Evolutionary conservation across 1,140 invertebrate genomes (phyloP).

Genomic region (Hycleus cichorii): DNA sequence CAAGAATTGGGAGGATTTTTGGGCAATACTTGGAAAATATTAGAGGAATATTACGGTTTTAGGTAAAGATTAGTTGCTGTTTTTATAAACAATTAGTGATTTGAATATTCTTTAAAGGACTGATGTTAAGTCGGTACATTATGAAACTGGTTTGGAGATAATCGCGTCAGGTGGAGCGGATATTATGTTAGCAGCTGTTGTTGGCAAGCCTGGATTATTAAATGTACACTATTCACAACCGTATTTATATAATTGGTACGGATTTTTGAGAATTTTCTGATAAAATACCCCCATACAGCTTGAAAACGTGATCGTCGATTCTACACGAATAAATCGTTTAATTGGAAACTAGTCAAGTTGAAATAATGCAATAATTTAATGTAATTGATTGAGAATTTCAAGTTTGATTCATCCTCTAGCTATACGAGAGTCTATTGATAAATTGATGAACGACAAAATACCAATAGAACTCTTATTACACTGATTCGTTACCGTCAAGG

Average conservation of each 20-base stretch:
- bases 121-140: constrained; percentile 20
- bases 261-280: neutral
- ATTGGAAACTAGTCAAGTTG: too few species aligned
- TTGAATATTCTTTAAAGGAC: constrained; percentile 19
- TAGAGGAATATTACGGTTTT: neutral
- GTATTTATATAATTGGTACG: constrained; percentile 35
- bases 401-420: too few species aligned
- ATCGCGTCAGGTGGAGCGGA: constrained; percentile 26
- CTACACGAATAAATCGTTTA: too few species aligned
- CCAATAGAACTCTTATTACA: too few species aligned
- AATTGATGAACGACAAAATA: too few species aligned
- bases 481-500: too few species aligned
- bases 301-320: too few species aligned
- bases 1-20: constrained; percentile 26
- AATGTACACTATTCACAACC: constrained; percentile 32
- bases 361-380: too few species aligned
- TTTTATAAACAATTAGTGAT: neutral
- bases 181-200: constrained; percentile 28
- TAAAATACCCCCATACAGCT: too few species aligned
- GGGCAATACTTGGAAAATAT: constrained; percentile 30
- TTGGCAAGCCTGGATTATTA: constrained; percentile 17
- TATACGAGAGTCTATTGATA: too few species aligned
- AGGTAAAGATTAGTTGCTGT: neutral
- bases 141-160: constrained; percentile 23
- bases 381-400: too few species aligned